Percentiles rank a stretch among this genome's conserved stretches.
Evolutionary conservation across 2,797 vertebrate genomes (phyloP).

Genomic region (Enoplosus armatus): DNA sequence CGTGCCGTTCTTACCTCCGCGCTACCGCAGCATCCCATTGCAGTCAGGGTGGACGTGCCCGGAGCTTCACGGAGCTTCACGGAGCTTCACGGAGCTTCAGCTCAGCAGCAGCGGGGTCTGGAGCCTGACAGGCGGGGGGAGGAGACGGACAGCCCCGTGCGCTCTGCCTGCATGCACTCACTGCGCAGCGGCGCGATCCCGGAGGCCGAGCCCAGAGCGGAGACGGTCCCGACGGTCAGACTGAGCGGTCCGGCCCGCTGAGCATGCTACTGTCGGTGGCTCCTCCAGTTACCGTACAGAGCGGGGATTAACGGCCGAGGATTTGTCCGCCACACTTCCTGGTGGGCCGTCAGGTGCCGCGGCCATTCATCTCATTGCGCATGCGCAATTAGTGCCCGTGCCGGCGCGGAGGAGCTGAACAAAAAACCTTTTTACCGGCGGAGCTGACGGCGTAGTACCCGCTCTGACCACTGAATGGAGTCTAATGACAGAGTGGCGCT

Average conservation of each 20-base stretch:
- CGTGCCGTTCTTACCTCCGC: constrained; percentile 80
- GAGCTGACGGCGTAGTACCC: constrained; percentile 32
- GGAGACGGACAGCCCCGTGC: constrained; percentile 63
- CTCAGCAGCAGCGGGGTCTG: constrained; percentile 76
- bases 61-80: constrained; percentile 64
- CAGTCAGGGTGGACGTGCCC: constrained; percentile 79
- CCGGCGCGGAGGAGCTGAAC: constrained; percentile 23
- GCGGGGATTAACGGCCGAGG: constrained; percentile 79
- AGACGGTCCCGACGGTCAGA: constrained; percentile 53
- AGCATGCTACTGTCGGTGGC: constrained; percentile 62
- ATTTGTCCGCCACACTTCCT: constrained; percentile 85
- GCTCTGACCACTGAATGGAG: neutral
- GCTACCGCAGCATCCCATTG: constrained; percentile 90
- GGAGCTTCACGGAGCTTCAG: constrained; percentile 61
- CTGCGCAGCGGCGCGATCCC: constrained; percentile 53
- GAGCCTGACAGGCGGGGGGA: constrained; percentile 55
- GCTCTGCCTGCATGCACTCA: constrained; percentile 72
- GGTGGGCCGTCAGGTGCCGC: constrained; percentile 84
- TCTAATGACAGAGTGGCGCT: constrained; percentile 20
- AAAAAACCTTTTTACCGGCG: constrained; percentile 10
- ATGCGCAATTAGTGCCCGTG: constrained; percentile 56
- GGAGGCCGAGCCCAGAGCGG: constrained; percentile 50
- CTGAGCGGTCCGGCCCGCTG: constrained; percentile 57
- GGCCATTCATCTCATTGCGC: constrained; percentile 84
- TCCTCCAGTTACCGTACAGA: constrained; percentile 65